Evolutionary conservation across 2,113 vertebrate species (phyloP).

Genomic region (Myotis brandtii): DNA sequence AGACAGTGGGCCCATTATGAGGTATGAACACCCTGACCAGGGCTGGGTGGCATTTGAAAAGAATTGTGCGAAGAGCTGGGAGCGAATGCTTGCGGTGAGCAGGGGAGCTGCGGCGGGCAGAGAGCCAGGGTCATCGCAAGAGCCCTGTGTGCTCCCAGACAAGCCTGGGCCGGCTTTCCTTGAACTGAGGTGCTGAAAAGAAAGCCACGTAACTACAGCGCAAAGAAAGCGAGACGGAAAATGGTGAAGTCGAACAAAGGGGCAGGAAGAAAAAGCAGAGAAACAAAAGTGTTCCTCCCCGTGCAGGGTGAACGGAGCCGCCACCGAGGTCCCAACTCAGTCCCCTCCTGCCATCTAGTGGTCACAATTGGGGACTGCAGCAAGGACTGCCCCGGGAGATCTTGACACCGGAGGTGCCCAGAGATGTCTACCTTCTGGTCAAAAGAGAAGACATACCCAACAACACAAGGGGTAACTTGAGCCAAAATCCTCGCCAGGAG

Average conservation of each 20-base stretch:
- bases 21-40: neutral
- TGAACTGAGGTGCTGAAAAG: slow-evolving; percentile 14
- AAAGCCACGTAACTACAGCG: neutral
- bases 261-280: slow-evolving; percentile 67
- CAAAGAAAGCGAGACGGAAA: slow-evolving; percentile 51
- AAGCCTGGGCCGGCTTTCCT: neutral
- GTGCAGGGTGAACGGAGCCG: neutral
- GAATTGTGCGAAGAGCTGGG: neutral
- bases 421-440: neutral
- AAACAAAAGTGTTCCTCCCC: slow-evolving; percentile 55
- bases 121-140: neutral
- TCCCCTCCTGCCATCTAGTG: slow-evolving; percentile 70
- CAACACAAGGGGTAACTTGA: slow-evolving; percentile 23
- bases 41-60: slow-evolving; percentile 19
- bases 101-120: too few relatives aligned
- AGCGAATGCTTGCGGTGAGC: neutral
- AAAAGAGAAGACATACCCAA: neutral
- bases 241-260: slow-evolving; percentile 79
- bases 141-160: neutral
- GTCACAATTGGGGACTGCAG: neutral
- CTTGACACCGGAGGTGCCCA: neutral
- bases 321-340: neutral
- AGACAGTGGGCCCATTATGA: neutral
- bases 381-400: neutral
- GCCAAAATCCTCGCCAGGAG: neutral